Evolutionary conservation across 1,140 invertebrate species (phyloP), one percentile per base, ranked within the genome.

Genomic region (Conus ventricosus): DNA sequence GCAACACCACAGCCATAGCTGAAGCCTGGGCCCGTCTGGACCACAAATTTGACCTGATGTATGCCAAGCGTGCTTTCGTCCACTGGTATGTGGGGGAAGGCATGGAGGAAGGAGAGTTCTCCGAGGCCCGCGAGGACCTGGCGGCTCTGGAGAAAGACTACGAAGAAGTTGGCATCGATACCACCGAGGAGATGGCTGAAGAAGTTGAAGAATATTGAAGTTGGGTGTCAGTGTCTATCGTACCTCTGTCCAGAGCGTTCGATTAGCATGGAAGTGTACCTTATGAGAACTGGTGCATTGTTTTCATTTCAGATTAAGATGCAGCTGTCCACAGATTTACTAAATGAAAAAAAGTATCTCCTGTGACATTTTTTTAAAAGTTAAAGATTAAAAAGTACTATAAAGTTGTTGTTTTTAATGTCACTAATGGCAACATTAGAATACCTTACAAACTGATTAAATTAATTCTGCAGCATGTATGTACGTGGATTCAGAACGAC

Each of bases 41-140:
- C 94, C 97, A 97, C 92, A 98, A 98, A 95, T 98, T 97, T 94
- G 97, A 98, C 93, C 94, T 97, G 85, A 97, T 96, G 97, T 97
- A 97, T 95, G 97, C 97, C 94, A 97, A 97, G 93, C 87, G 93
- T 84, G 94, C 94, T 11, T 94, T 94, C 90, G 94, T 94, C n/a
- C 94, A 94, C 88, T 94, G 94, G 94, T 94, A 94, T 88, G 93
- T 96, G 51, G 94, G 97, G 8, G 97, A 97, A 94, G 97, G 97
- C 91, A 97, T 97, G 97, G 97, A 97, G 92, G 96, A 97, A 95
- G 97, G 97, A 90, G 97, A 97, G 92, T 97, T 97, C 93, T 96
- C 96, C 4, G 97, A 97, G 91, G 97, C 97, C 15, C 93, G 97
- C 92, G 97, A 98, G 97, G 98, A 95, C 88, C 87, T 92, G 88